These are phyloP conservation scores for Sminthurides bifidus DNA, from an alignment of 1,140 invertebrate species.

Conservation along the genomic window DNA sequence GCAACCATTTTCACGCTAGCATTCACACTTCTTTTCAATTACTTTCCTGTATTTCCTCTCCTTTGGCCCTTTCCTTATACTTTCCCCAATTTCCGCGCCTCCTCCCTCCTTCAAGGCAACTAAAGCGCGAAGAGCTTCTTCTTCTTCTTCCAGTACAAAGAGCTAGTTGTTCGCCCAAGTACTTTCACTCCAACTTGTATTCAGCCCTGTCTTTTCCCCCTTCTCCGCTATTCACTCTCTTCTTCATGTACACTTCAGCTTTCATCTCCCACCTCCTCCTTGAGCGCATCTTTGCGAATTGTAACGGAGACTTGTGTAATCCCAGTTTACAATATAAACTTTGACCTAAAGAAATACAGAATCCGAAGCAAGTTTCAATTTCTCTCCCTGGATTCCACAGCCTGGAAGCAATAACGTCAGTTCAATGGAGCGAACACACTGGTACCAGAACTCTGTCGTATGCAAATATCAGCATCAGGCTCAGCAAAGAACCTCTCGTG, in stretches of 20 bases:
- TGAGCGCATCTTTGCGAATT: too few relatives aligned
- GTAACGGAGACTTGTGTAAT: too few relatives aligned
- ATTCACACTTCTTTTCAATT: slow-evolving; percentile 12
- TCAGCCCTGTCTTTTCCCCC: not conserved
- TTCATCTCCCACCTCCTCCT: not conserved
- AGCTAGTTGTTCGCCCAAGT: not conserved
- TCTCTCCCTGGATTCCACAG: too few relatives aligned
- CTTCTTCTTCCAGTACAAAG: not conserved
- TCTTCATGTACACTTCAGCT: not conserved
- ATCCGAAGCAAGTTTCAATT: too few relatives aligned
- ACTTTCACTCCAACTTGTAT: not conserved
- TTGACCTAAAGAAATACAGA: not conserved
- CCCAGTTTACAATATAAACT: not conserved
- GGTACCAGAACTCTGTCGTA: too few relatives aligned
- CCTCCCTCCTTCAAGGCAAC: not conserved
- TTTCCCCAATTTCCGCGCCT: not conserved
- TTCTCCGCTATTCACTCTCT: slow-evolving; percentile 3
- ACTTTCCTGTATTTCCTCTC: slow-evolving; percentile 4
- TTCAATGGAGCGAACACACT: too few relatives aligned
- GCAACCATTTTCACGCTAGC: slow-evolving; percentile 17
- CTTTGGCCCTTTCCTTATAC: not conserved
- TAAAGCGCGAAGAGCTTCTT: too few relatives aligned
- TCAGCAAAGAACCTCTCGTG: too few relatives aligned
- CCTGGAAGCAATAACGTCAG: too few relatives aligned
- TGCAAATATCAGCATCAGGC: too few relatives aligned